Evolutionary conservation across 2,888 invertebrate genomes (phyloP), one percentile per base, ranked within the genome.

Genomic region (Sinodicranocentrus sp.): DNA sequence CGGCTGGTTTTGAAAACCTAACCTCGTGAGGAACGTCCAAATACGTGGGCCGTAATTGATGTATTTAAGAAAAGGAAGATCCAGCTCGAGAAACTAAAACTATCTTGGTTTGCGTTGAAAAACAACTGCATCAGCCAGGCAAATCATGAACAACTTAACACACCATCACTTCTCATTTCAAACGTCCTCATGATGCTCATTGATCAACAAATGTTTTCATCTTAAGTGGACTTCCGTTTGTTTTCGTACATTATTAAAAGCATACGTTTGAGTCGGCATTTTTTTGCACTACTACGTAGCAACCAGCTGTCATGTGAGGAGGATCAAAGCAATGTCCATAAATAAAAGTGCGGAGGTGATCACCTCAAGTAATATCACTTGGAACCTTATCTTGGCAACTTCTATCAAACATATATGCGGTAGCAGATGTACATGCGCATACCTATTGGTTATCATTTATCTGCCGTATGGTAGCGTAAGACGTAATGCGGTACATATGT

Each of bases 31-130:
- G 25, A 25, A 57, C 57, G 57, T 57, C 21, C 10, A 48, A n/a
- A n/a, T 48, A 57, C 57, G 57, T 57, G 57, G 57, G 57, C 1
- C 25, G 57, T 8, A 23, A 23, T 8, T 57, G 57, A 25, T 57
- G 33, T 33, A 10, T 33, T 33, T 33, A 10, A 33, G n/a, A n/a
- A n/a, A n/a, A n/a, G 15, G 48, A 48, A 3, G 13, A 48, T 10
- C 48, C 3, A 10, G 48, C 15, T 48, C 10, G n/a, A 48, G n/a
- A 48, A n/a, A 33, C 33, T 10, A 33, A 33, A 33, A 33, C 33
- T 3, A 33, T 48, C 48, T 5, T 48, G 10, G n/a, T 2, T 10
- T 2, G 48, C 48, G n/a, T n/a, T 48, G 48, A 48, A 48, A 48
- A 48, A 48, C 48, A 10, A 48, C 48, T 10, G 48, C 48, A 48